phyloP scores from a whole-genome alignment of 2,797 vertebrate species.

The Saguinus oedipus region DNA sequence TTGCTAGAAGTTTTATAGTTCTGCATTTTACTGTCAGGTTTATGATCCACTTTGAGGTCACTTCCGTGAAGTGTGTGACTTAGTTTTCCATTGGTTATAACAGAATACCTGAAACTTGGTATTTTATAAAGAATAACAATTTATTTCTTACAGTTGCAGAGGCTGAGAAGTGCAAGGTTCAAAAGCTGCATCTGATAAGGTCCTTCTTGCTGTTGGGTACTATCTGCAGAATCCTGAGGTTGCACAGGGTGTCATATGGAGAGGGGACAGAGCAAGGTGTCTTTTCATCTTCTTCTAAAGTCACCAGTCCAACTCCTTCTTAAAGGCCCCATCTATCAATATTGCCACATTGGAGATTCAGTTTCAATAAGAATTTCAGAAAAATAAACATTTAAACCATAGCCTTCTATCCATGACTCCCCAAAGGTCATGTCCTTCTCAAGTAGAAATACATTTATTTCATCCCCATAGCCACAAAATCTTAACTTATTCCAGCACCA shows the following conservation, averaged over 20 bases:
- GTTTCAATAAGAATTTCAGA: background rate
- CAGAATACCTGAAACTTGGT: background rate
- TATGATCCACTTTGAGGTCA: background rate
- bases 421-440: background rate
- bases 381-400: background rate
- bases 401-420: background rate
- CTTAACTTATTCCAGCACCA: background rate
- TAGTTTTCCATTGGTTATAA: background rate
- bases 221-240: background rate
- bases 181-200: background rate
- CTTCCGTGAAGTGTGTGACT: background rate
- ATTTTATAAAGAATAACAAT: background rate
- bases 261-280: background rate
- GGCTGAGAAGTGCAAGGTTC: background rate
- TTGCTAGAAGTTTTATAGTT: background rate
- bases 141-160: background rate
- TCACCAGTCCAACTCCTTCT: background rate
- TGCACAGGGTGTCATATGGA: background rate
- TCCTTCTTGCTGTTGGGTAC: background rate
- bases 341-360: background rate
- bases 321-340: background rate
- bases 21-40: background rate
- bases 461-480: background rate
- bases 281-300: background rate
- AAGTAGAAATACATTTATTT: background rate